Base-by-base conservation (phyloP, 2,888 invertebrate species). In the Antheraea assamensis region DNA sequence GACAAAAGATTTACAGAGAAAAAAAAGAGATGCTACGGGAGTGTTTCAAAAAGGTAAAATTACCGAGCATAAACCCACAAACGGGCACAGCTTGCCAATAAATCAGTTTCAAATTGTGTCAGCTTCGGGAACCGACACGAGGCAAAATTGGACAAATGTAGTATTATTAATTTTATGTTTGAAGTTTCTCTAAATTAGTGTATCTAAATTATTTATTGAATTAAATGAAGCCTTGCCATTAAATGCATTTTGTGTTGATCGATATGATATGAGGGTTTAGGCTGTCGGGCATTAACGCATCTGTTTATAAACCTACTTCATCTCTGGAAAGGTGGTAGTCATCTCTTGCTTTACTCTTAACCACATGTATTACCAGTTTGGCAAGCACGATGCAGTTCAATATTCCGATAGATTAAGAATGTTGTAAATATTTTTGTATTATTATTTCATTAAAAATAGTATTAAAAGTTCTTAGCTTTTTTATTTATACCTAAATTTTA, bases 401-500 rank as follows among this genome's bases (percentile, higher is more conserved):
- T 92, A 93, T 93, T 94, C 92, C 89, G 81, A 84, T 92, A 92
- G 87, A 82, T 79, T 82, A 85, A 90, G 90, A 78, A 79, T 88
- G 89, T 93, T 94, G 94, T 94, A 94, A 91, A 94, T 94, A 94
- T 88, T 88, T 90, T 87, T 88, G 82, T 64, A 64, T 84, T 74
- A 73, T 78, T 83, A 81, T 84, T 77, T 80, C 82, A 82, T 84
- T 85, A 85, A 85, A 86, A 79, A 77, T 88, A 88, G 87, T 81
- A 78, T 83, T 86, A 83, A 82, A 82, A 84, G 83, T 83, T 77
- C 73, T 75, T 2, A 61, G 0, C 75, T 75, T 72, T 83, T 84
- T 86, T 80, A 81, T 83, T 83, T 75, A 75, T 78, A 72, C 73
- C 58, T 72, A 74, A 30, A 31, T 55, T 17, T 30, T 55, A 2